Conservation (phyloP, 2,113 vertebrate species). For the Theristicus caerulescens region DNA sequence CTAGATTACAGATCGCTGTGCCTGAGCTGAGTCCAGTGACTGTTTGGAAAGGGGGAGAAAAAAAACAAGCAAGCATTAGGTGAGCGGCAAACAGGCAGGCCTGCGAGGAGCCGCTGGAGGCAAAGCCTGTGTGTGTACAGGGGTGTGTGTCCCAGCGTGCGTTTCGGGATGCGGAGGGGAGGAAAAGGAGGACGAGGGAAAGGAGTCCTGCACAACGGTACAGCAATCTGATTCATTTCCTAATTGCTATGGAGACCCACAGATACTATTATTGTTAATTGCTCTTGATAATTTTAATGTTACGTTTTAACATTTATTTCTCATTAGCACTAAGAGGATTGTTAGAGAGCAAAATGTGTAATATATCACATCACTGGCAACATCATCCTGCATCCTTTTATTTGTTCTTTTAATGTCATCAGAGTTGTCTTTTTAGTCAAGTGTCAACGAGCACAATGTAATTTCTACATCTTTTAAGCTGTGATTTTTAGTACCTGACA, state of each 20-base stretch:
- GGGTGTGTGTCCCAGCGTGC: accelerated
- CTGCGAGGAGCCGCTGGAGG: background rate
- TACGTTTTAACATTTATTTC: conserved; percentile 27
- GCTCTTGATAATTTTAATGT: conserved; percentile 44
- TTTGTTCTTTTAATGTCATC: background rate
- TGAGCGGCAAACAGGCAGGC: background rate
- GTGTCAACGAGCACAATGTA: background rate
- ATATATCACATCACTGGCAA: background rate
- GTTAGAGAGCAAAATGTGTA: background rate
- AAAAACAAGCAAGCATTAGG: conserved; percentile 20
- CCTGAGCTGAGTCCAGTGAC: conserved; percentile 56
- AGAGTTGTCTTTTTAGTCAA: background rate
- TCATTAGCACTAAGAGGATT: background rate
- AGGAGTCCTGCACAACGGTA: background rate
- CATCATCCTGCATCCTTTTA: background rate
- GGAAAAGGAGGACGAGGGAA: background rate
- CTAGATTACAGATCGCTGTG: conserved; percentile 68
- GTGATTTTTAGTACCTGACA: background rate
- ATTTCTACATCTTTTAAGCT: background rate
- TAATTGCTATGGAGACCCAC: conserved; percentile 42
- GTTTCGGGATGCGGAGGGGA: background rate
- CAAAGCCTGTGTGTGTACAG: background rate
- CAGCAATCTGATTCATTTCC: background rate
- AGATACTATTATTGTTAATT: conserved; percentile 45
- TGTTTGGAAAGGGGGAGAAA: conserved; percentile 23